Evolutionary conservation across 2,888 invertebrate species (phyloP).

Genomic region (Lysandra bellargus): DNA sequence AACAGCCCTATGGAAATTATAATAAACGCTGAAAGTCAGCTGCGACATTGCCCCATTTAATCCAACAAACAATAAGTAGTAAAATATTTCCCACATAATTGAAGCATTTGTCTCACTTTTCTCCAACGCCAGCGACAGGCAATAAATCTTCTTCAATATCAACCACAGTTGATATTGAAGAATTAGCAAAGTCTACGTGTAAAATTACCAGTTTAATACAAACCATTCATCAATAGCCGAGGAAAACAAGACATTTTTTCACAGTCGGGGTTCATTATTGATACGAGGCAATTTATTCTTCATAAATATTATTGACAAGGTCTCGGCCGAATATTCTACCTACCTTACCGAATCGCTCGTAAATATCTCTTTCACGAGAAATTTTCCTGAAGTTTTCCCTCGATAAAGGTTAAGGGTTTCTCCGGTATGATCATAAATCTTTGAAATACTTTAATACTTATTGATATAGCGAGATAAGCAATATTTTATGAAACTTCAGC

Average conservation of each 20-base stretch:
- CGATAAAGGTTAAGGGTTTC: not conserved
- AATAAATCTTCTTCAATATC: too few species aligned
- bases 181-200: too few species aligned
- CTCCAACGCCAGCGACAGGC: too few species aligned
- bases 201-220: not conserved
- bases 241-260: not conserved
- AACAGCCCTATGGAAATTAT: too few species aligned
- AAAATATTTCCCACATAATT: too few species aligned
- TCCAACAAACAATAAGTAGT: too few species aligned
- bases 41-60: too few species aligned
- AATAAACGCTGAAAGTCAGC: too few species aligned
- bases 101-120: too few species aligned
- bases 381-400: not conserved
- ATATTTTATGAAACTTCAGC: not conserved
- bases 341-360: not conserved
- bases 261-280: not conserved
- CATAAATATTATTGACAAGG: conserved; percentile 1
- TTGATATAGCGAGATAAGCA: not conserved
- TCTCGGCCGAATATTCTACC: not conserved
- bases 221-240: not conserved
- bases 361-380: not conserved
- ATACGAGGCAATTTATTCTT: conserved; percentile 4
- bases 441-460: not conserved
- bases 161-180: too few species aligned
- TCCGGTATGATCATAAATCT: not conserved